A percentile compares a stretch with the other conserved stretches of the same genome.
phyloP scores from a whole-genome alignment of 2,888 invertebrate genomes.

The Exephanes ischioxanthus region DNA sequence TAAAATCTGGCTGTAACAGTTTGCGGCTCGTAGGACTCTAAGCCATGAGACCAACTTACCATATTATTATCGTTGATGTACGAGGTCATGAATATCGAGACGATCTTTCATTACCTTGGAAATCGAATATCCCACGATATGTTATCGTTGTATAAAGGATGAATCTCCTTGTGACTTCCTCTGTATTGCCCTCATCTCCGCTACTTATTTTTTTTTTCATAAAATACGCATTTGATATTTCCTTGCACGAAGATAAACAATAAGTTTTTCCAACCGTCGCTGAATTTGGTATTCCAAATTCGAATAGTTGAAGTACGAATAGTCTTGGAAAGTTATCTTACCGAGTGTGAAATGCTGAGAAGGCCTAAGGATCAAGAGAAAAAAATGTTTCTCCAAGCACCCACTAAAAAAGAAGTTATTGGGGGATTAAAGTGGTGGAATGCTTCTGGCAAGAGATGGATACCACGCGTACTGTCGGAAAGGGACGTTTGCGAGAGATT shows the following conservation, averaged over 20 bases:
- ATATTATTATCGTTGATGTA: conserved; percentile 75
- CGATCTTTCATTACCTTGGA: conserved; percentile 72
- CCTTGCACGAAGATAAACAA: not conserved
- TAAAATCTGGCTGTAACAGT: conserved; percentile 68
- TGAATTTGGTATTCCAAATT: not conserved
- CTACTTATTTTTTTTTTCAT: not conserved
- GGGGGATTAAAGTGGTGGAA: conserved; percentile 66
- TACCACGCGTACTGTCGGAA: conserved; percentile 42
- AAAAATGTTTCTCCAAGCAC: conserved; percentile 72
- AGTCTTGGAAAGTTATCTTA: not conserved
- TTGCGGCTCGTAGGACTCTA: conserved; percentile 79
- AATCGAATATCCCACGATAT: not conserved
- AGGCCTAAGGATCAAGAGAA: conserved; percentile 66
- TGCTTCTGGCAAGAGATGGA: conserved; percentile 27
- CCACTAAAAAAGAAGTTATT: conserved; percentile 76
- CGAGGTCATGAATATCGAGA: conserved; percentile 78
- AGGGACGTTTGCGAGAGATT: conserved; percentile 50
- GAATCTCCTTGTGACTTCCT: not conserved
- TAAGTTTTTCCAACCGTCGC: not conserved
- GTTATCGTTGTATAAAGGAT: not conserved
- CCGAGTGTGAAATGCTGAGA: not conserved
- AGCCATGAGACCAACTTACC: conserved; percentile 76
- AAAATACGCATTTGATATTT: not conserved
- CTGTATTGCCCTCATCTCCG: not conserved
- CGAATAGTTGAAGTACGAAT: not conserved